Base-by-base conservation (phyloP, 2,113 vertebrate species). In the Tenebrosternarchus preto region DNA sequence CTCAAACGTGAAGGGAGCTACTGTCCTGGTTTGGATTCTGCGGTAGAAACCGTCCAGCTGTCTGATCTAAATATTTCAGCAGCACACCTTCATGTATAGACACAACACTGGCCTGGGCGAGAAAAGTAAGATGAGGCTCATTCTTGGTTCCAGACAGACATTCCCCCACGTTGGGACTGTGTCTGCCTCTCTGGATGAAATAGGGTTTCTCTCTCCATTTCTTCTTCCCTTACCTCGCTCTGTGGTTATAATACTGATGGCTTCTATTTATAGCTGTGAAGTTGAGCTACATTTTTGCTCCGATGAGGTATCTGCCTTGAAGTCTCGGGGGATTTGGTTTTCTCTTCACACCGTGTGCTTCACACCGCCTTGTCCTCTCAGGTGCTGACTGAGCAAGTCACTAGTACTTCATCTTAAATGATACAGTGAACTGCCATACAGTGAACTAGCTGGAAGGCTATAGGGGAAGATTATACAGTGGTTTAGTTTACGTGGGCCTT, bases 201-300 rank as follows among this genome's bases (percentile, higher is more conserved):
- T n/a, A 73, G 33, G 16, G 0, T 1, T 12, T 39, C 11, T 75
- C 39, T 61, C 19, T 59, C 56, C 43, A 33, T 53, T 75, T 39
- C 3, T 27, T 61, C 43, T 31, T 71, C 43, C 64, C 59, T 80
- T 7, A 9, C 8, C 8, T 7, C 11, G 1, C 75, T 78, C 25
- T 1, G 31, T 57, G 43, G 69, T 80, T 83, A 57, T 2, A 9
- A 63, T 29, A 56, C 43, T 59, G 55, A 75, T 39, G 3, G 7
- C 46, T 57, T 78, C 71, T 57, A 75, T 75, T 63, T 78, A 79
- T 82, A 79, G 68, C 20, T 27, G 4, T 72, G 63, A 79, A 66
- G 66, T 77, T 82, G 77, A 80, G 80, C 83, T 77, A 73, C 73
- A 50, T 82, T 74, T 66, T 46, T 70, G 27, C 27, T 36, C 60